Conservation (phyloP, 2,113 vertebrate genomes). For the Sus scrofa region T2T-Sscrofa CM000824.6:60284501-60285000, state of each 20-base stretch:
- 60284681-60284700: background rate
- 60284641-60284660: background rate
- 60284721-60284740: background rate
- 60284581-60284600: background rate
- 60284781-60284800: background rate
- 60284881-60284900: background rate
- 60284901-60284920: background rate
- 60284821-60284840: constrained; percentile 10
- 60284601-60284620: background rate
- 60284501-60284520: background rate
- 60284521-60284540: rapidly evolving
- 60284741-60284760: background rate
- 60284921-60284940: background rate
- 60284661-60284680: background rate
- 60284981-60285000: background rate
- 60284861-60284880: background rate
- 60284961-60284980: background rate
- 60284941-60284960: background rate
- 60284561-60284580: background rate
- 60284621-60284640: background rate
- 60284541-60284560: background rate
- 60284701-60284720: background rate
- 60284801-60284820: background rate
- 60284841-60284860: background rate
- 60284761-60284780: background rate